Percentiles rank a stretch among this genome's conserved stretches.
Conservation (phyloP, 2,888 invertebrate genomes). For the Oligia strigilis region DNA sequence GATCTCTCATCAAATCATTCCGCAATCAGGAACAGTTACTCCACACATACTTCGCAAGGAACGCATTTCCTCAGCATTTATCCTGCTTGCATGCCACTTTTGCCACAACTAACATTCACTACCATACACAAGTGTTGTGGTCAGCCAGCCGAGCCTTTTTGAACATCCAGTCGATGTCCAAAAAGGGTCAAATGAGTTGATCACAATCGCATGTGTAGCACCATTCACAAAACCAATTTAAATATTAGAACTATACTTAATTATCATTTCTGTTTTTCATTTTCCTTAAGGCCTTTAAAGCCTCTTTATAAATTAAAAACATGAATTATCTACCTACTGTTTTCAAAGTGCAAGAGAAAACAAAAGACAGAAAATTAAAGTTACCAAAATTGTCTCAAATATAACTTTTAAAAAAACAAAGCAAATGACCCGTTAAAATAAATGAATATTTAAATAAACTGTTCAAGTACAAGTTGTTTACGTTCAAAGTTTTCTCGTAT, state of each 20-base stretch:
- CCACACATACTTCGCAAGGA: not conserved
- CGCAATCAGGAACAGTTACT: not conserved
- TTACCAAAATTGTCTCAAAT: conserved; percentile 4
- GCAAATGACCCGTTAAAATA: conserved; percentile 26
- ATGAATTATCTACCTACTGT: not conserved
- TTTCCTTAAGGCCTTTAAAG: not conserved
- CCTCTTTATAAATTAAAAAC: not conserved
- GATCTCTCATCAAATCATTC: not conserved
- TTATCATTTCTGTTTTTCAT: not conserved
- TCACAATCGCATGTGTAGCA: not conserved
- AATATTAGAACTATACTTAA: not conserved
- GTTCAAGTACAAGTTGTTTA: conserved; percentile 37
- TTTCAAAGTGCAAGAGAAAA: conserved; percentile 13
- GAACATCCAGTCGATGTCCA: not conserved
- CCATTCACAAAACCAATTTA: not conserved
- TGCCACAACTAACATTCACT: too few species aligned
- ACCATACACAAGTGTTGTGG: not conserved
- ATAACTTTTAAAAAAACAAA: conserved; percentile 23
- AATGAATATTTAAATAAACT: conserved; percentile 43
- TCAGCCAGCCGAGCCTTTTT: not conserved
- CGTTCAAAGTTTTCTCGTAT: conserved; percentile 32
- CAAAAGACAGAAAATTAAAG: not conserved
- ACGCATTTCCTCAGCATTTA: not conserved
- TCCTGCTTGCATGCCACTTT: not conserved
- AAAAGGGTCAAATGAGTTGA: not conserved